Base-by-base conservation (phyloP, 2,888 invertebrate species). In the Mycalesis mineus region DNA sequence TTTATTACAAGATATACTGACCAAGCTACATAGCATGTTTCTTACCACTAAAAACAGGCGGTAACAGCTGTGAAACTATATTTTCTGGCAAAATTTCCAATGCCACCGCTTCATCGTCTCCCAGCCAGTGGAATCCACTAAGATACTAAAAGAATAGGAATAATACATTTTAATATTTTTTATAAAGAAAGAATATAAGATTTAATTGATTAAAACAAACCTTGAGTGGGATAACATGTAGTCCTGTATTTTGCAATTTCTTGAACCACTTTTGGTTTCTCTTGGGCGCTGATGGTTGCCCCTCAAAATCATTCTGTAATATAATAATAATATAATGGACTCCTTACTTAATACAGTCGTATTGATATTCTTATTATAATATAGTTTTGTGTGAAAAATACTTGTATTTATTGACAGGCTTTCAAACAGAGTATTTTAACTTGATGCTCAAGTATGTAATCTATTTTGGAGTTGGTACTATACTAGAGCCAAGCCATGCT, bases 31-130 rank as follows among this genome's bases (percentile, higher is more conserved):
- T 22, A 13, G 48, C 51, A 44, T 75, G 75, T 70, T 74, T 74
- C 62, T 80, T 80, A 8, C 68, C 71, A 1, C 73, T 91, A 53
- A 95, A 87, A 2, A 93, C 91, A 6, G 94, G 92, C 9, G 96
- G 96, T 55, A 97, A 81, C n/a, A n/a, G n/a, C 68, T 94, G 91
- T 49, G 94, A 92, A 7, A 93, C 84, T 41, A 97, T 89, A 57
- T 92, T 91, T 48, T 92, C 85, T 0, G 95, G 95, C 69, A 93
- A 92, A 1, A 95, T 91, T 80, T 96, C 95, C 29, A 97, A 91
- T 0, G 93, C 92, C 5, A 97, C 93, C 67, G 96, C 88, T 84
- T 96, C 96, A 60, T 93, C 91, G 1, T 90, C 78, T 33, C 88
- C 90, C 9, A 96, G 70, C 91, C 94, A 93, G 61, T 92, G 92